These are phyloP conservation scores for Ranitomeya variabilis DNA, from an alignment of 2,113 vertebrate genomes.

Conservation along the genomic window DNA sequence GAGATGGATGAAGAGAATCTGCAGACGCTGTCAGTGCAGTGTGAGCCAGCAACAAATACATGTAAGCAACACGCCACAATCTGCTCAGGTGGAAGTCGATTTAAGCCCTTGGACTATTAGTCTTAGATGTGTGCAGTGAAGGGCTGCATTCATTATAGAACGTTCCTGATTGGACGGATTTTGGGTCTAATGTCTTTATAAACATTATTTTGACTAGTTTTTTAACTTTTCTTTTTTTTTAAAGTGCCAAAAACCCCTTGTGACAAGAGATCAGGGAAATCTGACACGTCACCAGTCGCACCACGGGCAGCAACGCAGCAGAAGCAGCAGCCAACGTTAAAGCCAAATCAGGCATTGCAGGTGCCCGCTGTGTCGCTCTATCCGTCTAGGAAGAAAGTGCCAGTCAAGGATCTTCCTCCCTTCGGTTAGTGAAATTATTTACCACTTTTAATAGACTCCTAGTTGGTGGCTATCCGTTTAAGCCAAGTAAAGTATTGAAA, in stretches of 20 bases:
- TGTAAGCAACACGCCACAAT: conserved; percentile 72
- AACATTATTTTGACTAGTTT: background rate
- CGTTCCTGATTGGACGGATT: background rate
- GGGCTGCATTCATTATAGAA: background rate
- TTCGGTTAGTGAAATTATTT: conserved; percentile 80
- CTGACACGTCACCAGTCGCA: conserved; percentile 92
- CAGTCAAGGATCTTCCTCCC: conserved; percentile 92
- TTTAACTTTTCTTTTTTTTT: background rate
- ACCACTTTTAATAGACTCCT: background rate
- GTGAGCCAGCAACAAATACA: conserved; percentile 92
- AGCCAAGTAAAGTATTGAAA: too few species aligned
- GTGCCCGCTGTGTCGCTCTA: conserved; percentile 92
- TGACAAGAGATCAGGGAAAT: conserved; percentile 83
- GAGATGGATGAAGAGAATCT: conserved; percentile 96
- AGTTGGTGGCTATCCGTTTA: too few species aligned
- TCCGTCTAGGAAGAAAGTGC: conserved; percentile 93
- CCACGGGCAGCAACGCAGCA: conserved; percentile 86
- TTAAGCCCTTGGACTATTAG: background rate
- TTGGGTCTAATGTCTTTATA: background rate
- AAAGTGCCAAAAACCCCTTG: conserved; percentile 90
- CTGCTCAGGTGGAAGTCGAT: background rate
- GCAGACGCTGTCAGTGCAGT: conserved; percentile 90
- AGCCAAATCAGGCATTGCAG: conserved; percentile 85
- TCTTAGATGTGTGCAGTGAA: background rate
- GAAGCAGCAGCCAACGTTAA: conserved; percentile 74